phyloP scores from a whole-genome alignment of 2,888 invertebrate genomes.

The Ophonus ardosiacus region DNA sequence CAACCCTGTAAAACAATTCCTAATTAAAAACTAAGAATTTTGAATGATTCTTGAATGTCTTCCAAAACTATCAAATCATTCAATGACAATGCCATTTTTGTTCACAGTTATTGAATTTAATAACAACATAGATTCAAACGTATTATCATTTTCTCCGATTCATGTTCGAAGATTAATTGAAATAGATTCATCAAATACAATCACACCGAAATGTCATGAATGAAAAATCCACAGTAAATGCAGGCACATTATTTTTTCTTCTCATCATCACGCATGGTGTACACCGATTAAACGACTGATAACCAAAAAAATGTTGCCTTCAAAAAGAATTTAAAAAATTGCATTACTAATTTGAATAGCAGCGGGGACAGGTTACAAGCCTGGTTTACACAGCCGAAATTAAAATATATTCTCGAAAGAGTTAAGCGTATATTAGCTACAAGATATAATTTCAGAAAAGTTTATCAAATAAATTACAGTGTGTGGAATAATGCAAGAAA shows the following conservation, averaged over 20 bases:
- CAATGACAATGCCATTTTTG: background rate
- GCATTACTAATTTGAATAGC: slow-evolving; percentile 38
- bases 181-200: slow-evolving; percentile 14
- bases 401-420: background rate
- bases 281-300: slow-evolving; percentile 14
- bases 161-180: slow-evolving; percentile 23
- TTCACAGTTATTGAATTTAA: background rate
- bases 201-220: slow-evolving; percentile 12
- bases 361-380: background rate
- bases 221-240: background rate
- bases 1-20: too few relatives aligned
- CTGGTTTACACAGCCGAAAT: background rate
- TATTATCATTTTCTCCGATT: background rate
- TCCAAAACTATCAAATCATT: background rate
- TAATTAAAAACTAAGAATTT: background rate
- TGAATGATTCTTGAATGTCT: background rate
- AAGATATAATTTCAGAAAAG: too few relatives aligned
- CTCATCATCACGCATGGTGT: slow-evolving; percentile 8
- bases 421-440: background rate
- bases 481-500: too few relatives aligned
- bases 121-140: background rate
- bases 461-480: too few relatives aligned
- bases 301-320: slow-evolving; percentile 22
- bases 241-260: background rate
- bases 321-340: slow-evolving; percentile 11